phyloP scores from a whole-genome alignment of 1,140 invertebrate species.

The Harpegnathos saltator region DNA sequence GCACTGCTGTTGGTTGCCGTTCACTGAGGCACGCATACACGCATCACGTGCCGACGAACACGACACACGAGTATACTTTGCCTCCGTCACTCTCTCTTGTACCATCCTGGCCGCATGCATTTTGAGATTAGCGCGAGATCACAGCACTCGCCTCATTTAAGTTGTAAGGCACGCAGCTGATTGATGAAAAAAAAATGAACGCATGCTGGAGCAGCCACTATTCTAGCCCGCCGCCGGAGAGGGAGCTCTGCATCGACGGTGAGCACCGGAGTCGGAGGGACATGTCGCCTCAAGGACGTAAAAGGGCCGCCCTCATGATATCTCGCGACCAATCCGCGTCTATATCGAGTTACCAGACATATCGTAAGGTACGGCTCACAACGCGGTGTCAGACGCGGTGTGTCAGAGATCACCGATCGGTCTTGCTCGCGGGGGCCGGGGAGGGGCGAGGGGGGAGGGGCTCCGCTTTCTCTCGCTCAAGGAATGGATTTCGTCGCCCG shows the following conservation, averaged over 20 bases:
- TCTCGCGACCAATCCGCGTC: slow-evolving; percentile 85
- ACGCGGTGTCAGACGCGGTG: too few relatives aligned
- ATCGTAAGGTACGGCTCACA: slow-evolving; percentile 84
- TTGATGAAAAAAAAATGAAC: slow-evolving; percentile 77
- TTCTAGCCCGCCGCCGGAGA: slow-evolving; percentile 88
- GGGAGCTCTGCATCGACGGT: slow-evolving; percentile 86
- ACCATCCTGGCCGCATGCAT: slow-evolving; percentile 73
- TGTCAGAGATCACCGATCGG: too few relatives aligned
- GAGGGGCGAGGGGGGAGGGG: too few relatives aligned
- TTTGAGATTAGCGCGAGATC: slow-evolving; percentile 73
- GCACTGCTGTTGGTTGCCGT: too few relatives aligned
- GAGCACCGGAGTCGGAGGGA: slow-evolving; percentile 89
- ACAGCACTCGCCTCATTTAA: slow-evolving; percentile 77
- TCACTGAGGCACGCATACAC: too few relatives aligned
- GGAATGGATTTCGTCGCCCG: too few relatives aligned
- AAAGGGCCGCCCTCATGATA: slow-evolving; percentile 89
- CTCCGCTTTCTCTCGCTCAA: too few relatives aligned
- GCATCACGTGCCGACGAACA: too few relatives aligned
- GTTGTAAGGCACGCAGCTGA: slow-evolving; percentile 70
- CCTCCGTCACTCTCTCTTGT: not conserved
- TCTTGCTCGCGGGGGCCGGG: too few relatives aligned
- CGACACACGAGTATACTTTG: not conserved
- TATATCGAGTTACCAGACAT: slow-evolving; percentile 83
- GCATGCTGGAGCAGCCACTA: slow-evolving; percentile 83
- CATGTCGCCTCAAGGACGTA: slow-evolving; percentile 91